phyloP scores from a whole-genome alignment of 2,797 vertebrate genomes.

The Taeniopygia guttata region DNA sequence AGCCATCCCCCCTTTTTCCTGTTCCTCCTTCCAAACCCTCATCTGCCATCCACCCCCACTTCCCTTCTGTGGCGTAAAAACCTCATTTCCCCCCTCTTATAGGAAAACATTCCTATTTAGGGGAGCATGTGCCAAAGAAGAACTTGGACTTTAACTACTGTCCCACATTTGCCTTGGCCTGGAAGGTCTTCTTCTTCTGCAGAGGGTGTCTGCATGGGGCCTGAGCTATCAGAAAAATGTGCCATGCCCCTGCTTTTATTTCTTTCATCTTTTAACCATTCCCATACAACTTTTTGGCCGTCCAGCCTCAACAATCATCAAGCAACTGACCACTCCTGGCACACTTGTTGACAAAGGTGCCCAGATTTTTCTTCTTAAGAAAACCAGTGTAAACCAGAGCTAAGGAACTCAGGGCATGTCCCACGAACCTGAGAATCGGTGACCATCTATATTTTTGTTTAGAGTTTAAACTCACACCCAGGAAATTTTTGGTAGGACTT shows the following conservation, averaged over 20 bases:
- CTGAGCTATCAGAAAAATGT: background rate
- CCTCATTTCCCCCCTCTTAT: background rate
- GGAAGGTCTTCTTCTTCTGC: background rate
- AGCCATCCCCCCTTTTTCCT: background rate
- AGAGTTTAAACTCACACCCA: background rate
- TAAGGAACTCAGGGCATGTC: background rate
- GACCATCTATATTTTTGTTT: background rate
- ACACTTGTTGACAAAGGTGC: background rate
- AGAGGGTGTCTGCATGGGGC: background rate
- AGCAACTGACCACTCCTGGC: background rate
- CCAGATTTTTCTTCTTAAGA: background rate
- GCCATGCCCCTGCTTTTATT: background rate
- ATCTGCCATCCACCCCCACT: conserved; percentile 30
- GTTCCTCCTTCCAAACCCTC: conserved; percentile 25
- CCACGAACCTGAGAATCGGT: background rate
- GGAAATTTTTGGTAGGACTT: background rate
- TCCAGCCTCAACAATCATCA: background rate
- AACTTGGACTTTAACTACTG: background rate
- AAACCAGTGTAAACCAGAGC: background rate
- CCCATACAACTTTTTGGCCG: background rate
- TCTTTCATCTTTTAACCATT: background rate
- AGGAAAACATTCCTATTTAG: conserved; percentile 12
- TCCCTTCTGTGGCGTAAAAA: conserved; percentile 40
- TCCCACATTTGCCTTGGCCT: background rate
- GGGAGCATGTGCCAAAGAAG: background rate